Evolutionary conservation across 2,888 invertebrate genomes (phyloP), one percentile per base, ranked within the genome.

Genomic region (Coecobrya sp.): DNA sequence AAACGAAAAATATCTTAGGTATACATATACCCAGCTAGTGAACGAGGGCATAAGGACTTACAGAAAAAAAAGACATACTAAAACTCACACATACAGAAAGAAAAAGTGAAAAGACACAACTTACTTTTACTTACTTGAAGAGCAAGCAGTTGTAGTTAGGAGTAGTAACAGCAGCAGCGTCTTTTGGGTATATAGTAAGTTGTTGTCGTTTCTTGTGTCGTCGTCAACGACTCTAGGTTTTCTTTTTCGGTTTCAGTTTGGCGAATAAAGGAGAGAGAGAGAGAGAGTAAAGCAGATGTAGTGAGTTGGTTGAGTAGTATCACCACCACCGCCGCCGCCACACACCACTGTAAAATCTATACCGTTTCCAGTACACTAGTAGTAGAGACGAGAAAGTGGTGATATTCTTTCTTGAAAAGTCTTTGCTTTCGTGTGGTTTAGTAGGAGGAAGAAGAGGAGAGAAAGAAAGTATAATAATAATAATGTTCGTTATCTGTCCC

Each of bases 71-170:
- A 49, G 86, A 86, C 76, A 88, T 59, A 45, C 76, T 76, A 87
- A 87, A 79, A 65, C 25, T 45, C 68, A 86, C 49, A 55, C 10
- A 49, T n/a, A n/a, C n/a, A n/a, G n/a, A n/a, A n/a, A n/a, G n/a
- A 52, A 76, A 59, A 88, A 88, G 65, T 45, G 79, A 79, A 88
- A 88, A 88, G 88, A 88, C 88, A 88, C 88, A 76, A 88, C 62
- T 86, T 62, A 88, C 79, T 88, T 36, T 88, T 55, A 79, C 84
- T 62, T 62, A 45, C 42, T 62, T 25, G 45, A 65, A 2, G 65
- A 84, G 65, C 42, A n/a, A 84, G 85, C 1, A 36, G 36, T 36
- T 36, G 79, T 25, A 81, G 45, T 45, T 13, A 84, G 82, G 25
- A 36, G 68, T n/a, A 45, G 73, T 45, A 19, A 45, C 10, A 45